phyloP scores from a whole-genome alignment of 2,888 invertebrate species.

The Cephonodes hylas region DNA sequence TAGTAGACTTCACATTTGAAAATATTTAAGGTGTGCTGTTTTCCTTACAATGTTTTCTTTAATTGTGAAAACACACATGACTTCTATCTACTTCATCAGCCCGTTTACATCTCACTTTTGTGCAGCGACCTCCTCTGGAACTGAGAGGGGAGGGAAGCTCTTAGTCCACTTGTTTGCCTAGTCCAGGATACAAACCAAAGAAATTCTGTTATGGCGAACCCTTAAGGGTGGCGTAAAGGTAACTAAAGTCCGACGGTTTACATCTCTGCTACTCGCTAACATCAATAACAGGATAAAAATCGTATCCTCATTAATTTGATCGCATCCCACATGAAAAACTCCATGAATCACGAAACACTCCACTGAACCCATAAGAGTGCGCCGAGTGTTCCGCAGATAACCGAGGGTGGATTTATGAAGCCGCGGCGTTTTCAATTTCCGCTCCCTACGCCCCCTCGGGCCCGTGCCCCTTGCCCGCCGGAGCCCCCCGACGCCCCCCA shows the following conservation, averaged over 20 bases:
- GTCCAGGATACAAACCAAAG: too few species aligned
- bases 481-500: constrained; percentile 25
- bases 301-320: constrained; percentile 7
- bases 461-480: constrained; percentile 21
- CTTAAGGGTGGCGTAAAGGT: too few species aligned
- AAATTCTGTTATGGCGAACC: too few species aligned
- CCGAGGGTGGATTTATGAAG: constrained; percentile 60
- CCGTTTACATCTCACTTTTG: too few species aligned
- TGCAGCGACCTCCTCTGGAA: too few species aligned
- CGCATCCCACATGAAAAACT: constrained; percentile 9
- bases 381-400: constrained; percentile 47
- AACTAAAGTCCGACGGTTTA: not conserved
- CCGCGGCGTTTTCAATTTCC: constrained; percentile 74
- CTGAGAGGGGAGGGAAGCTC: too few species aligned
- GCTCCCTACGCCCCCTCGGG: constrained; percentile 36
- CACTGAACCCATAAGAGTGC: constrained; percentile 59
- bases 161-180: too few species aligned
- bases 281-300: not conserved
- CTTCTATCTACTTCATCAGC: too few species aligned
- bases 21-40: too few species aligned
- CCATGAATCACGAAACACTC: constrained; percentile 35
- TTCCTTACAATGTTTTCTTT: too few species aligned
- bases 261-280: not conserved
- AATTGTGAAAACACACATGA: too few species aligned
- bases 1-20: too few species aligned